A percentile compares a stretch with the other conserved stretches of the same genome.
Evolutionary conservation across 1,140 invertebrate genomes (phyloP).

Genomic region (Drosophila insularis): DNA sequence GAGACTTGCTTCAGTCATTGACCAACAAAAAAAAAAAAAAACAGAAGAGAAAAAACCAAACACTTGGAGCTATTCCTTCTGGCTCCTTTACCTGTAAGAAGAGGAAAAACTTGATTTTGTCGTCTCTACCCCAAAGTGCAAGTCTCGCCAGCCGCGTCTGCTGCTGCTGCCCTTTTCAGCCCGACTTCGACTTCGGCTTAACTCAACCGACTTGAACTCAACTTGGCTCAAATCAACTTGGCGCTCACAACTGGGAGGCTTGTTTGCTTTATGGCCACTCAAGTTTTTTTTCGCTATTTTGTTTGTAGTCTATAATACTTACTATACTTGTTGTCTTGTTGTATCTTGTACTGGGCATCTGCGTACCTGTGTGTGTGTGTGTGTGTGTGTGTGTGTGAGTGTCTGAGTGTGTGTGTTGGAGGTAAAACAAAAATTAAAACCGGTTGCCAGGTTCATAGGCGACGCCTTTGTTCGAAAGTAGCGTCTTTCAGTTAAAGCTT

Average conservation of each 20-base stretch:
- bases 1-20: constrained; percentile 45
- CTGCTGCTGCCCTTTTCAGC: constrained; percentile 45
- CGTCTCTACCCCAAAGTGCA: constrained; percentile 56
- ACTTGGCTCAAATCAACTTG: constrained; percentile 4
- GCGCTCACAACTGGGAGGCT: constrained; percentile 21
- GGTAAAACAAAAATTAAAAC: constrained; percentile 29
- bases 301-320: constrained; percentile 59
- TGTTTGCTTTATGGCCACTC: constrained; percentile 71
- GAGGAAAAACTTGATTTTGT: constrained; percentile 47
- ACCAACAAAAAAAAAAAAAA: constrained; percentile 31
- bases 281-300: constrained; percentile 59
- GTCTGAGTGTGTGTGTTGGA: constrained; percentile 17
- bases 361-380: constrained; percentile 3
- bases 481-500: constrained; percentile 27
- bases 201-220: constrained; percentile 10
- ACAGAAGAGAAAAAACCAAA: not conserved
- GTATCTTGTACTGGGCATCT: constrained; percentile 3
- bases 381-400: constrained; percentile 7
- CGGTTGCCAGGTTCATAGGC: constrained; percentile 59
- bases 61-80: constrained; percentile 24
- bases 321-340: constrained; percentile 32
- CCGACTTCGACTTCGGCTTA: not conserved
- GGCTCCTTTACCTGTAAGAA: constrained; percentile 39
- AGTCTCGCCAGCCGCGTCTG: constrained; percentile 36
- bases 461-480: constrained; percentile 46